Base-by-base conservation (phyloP, 2,888 invertebrate species). In the Antheraea assamensis region DNA sequence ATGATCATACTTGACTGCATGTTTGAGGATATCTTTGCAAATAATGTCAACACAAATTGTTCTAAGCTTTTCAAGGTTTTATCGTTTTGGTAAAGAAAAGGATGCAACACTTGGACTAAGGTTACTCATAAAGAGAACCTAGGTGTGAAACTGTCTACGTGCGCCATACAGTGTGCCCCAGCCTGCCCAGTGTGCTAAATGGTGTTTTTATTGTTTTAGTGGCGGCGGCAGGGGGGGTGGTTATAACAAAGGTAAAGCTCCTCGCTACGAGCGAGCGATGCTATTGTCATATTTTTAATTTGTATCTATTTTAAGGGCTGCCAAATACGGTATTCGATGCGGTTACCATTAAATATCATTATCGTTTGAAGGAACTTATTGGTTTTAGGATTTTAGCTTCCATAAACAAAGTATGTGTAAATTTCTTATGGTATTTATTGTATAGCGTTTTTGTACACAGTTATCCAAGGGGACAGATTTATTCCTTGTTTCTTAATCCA, bases 201-300 rank as follows among this genome's bases (percentile, higher is more conserved):
- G 95, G 95, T 95, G 95, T 96, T 96, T 96, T 96, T 96, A 96
- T 97, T 97, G 97, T 97, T 97, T 97, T 97, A 97, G 98, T 97
- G 98, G 98, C 97, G 97, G 98, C 97, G 96, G 97, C 96, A 97
- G 97, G 96, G 96, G 97, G 97, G 98, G 98, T 97, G 98, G 97
- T 98, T 98, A 95, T 97, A 98, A 97, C 96, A 98, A 98, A 98
- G 98, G 98, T 98, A 98, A 98, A 97, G 97, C 97, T 96, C 97
- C 96, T 96, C 95, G 96, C 96, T 94, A 95, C 95, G 95, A 95
- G 93, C 95, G 96, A 95, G 95, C 95, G 96, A 96, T 96, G 97
- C 97, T 96, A 95, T 96, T 96, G 96, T 95, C 94, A 95, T 93
- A 92, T 92, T 94, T 88, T 92, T 92, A 90, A 88, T 89, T 90